Evolutionary conservation across 1,140 invertebrate genomes (phyloP).

Genomic region (Cotesia chilonis): DNA sequence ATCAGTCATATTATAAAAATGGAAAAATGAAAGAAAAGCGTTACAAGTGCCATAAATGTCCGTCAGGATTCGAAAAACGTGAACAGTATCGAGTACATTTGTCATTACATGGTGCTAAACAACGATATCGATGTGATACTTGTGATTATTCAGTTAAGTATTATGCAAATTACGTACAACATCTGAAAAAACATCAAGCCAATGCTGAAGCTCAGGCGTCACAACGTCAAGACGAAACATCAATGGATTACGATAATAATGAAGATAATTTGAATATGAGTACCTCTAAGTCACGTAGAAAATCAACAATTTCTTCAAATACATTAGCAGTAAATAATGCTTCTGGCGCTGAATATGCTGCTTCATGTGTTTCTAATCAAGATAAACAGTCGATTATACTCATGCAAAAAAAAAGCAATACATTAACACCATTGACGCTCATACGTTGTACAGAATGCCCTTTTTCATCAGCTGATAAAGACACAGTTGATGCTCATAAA

Average conservation of each 20-base stretch:
- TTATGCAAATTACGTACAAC: conserved; percentile 83
- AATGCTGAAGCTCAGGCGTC: conserved; percentile 74
- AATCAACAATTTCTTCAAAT: conserved; percentile 33
- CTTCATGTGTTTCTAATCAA: conserved; percentile 47
- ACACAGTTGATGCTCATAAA: conserved; percentile 78
- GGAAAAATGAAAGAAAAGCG: conserved; percentile 79
- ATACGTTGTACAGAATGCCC: conserved; percentile 79
- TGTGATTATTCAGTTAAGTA: conserved; percentile 92
- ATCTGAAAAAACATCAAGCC: conserved; percentile 79
- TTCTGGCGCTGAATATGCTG: conserved; percentile 14
- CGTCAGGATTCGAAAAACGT: conserved; percentile 86
- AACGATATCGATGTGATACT: conserved; percentile 82
- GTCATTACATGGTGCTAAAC: conserved; percentile 83
- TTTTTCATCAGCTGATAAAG: conserved; percentile 77
- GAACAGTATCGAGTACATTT: conserved; percentile 87
- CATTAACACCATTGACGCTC: conserved; percentile 51
- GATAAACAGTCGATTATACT: conserved; percentile 62
- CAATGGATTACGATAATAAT: conserved; percentile 43
- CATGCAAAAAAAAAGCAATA: conserved; percentile 65
- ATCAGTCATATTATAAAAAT: conserved; percentile 79
- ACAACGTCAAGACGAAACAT: conserved; percentile 62
- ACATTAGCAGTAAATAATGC: conserved; percentile 9
- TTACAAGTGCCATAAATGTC: conserved; percentile 87
- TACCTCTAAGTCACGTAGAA: conserved; percentile 53
- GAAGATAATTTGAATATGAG: conserved; percentile 62